A percentile compares a stretch with the other conserved stretches of the same genome.
phyloP scores from a whole-genome alignment of 2,113 vertebrate genomes.

The Gopherus evgoodei region DNA sequence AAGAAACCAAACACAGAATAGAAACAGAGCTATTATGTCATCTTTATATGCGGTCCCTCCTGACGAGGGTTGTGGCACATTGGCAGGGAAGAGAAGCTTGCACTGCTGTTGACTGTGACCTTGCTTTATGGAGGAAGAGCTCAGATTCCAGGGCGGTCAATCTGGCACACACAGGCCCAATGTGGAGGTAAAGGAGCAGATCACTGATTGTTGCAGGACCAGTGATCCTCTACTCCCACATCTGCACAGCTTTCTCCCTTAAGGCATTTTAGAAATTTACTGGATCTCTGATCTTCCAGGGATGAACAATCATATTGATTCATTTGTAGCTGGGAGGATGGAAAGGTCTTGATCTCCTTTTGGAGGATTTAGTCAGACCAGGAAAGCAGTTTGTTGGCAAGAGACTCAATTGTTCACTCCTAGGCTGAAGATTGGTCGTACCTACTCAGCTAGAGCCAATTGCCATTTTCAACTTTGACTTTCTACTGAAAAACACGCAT shows the following conservation, averaged over 20 bases:
- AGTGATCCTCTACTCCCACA: background rate
- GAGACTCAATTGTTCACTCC: constrained; percentile 40
- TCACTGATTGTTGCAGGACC: background rate
- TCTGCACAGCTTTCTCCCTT: background rate
- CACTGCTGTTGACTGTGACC: background rate
- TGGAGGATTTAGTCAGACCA: background rate
- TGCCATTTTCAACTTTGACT: constrained; percentile 37
- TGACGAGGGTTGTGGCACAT: background rate
- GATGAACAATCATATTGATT: background rate
- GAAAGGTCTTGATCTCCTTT: background rate
- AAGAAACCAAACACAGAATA: background rate
- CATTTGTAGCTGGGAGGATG: background rate
- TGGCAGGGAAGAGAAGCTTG: constrained; percentile 5
- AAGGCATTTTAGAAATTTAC: background rate
- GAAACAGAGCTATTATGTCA: constrained; percentile 9
- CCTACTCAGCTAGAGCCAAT: background rate
- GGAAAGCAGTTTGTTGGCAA: background rate
- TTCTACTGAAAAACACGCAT: constrained; percentile 52
- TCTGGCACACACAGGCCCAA: background rate
- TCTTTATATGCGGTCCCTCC: background rate
- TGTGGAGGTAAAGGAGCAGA: background rate
- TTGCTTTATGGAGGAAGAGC: background rate
- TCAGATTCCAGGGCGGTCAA: background rate
- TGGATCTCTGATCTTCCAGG: background rate
- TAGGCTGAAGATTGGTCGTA: constrained; percentile 37